Percentiles rank a stretch among this genome's conserved stretches.
Conservation (phyloP, 2,888 invertebrate species). For the Zhuqinia jingwanae region DNA sequence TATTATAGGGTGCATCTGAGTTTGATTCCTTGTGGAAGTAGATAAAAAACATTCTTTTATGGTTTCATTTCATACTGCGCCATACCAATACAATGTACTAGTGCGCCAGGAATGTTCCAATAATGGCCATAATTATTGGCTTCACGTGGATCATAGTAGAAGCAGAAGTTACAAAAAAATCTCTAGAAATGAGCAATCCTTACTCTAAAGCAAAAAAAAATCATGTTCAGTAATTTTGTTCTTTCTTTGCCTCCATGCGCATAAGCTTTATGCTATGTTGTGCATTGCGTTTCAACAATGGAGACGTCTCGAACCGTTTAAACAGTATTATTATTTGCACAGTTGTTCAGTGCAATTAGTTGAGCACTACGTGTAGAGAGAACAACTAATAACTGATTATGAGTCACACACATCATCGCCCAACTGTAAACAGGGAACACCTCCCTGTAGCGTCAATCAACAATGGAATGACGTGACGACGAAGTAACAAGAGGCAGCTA, state of each 20-base stretch:
- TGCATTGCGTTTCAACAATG: no score
- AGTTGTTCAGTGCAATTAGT: neutral
- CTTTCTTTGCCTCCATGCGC: no score
- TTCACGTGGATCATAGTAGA: no score
- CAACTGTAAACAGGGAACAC: conserved; percentile 62
- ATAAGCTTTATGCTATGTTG: no score
- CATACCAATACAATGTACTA: no score
- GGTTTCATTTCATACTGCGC: no score
- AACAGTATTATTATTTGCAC: neutral
- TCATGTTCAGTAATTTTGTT: no score
- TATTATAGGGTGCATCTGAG: neutral
- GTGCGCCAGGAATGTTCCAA: neutral
- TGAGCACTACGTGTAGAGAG: neutral
- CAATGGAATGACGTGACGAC: conserved; percentile 36
- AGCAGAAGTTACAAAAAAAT: no score
- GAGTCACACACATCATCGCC: conserved; percentile 65
- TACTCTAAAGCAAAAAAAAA: no score
- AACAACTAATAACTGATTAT: conserved; percentile 46
- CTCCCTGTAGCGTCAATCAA: conserved; percentile 44
- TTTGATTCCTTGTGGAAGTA: neutral
- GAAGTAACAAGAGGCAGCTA: neutral
- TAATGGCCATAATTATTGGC: neutral
- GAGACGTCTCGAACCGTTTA: no score
- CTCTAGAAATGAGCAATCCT: no score
- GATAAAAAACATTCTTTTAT: neutral